Conservation (phyloP, 2,113 vertebrate genomes). For the Condylura cristata region DNA sequence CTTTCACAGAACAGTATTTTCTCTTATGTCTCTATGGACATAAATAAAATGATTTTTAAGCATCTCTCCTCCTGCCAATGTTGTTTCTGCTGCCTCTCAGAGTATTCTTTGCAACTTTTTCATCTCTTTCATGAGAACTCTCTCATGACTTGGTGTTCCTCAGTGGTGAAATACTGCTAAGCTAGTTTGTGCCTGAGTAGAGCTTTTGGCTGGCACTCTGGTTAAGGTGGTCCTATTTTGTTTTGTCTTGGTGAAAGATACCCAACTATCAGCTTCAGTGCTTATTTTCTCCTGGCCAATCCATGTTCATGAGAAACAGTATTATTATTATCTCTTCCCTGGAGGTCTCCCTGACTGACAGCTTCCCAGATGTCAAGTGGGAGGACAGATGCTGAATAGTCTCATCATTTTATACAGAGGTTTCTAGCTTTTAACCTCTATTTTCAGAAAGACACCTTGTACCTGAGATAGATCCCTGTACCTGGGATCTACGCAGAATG, state of each 20-base stretch:
- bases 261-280: not conserved
- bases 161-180: not conserved
- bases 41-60: not conserved
- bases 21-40: not conserved
- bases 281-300: not conserved
- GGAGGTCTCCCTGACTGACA: not conserved
- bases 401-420: not conserved
- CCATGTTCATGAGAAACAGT: not conserved
- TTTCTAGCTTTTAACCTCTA: not conserved
- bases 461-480: too few species aligned
- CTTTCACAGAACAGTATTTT: not conserved
- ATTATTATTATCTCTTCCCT: too few species aligned
- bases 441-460: not conserved
- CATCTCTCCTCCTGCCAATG: not conserved
- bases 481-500: not conserved
- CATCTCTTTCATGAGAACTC: not conserved
- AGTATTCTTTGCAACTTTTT: not conserved
- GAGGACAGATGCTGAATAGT: not conserved
- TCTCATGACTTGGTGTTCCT: not conserved
- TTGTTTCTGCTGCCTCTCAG: not conserved
- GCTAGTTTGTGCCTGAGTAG: not conserved
- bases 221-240: not conserved
- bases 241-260: not conserved
- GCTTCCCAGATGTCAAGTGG: not conserved
- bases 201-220: not conserved